Evolutionary conservation across 1,140 invertebrate genomes (phyloP).

Genomic region (Lamellibrachia luymesi): DNA sequence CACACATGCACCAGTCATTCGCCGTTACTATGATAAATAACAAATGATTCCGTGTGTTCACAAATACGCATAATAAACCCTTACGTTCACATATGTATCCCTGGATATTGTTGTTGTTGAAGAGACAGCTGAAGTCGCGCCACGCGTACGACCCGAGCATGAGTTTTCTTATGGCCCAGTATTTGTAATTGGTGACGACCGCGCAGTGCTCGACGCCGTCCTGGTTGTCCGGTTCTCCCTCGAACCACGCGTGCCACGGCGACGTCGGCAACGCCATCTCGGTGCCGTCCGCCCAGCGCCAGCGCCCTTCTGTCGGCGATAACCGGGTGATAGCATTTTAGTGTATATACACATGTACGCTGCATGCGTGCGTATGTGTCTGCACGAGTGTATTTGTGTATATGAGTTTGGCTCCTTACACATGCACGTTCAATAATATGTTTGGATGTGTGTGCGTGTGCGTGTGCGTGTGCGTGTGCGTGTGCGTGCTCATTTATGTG

Average conservation of each 20-base stretch:
- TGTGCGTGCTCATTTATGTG: too few relatives aligned
- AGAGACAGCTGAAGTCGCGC: conserved; percentile 2
- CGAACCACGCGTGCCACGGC: conserved; percentile 8
- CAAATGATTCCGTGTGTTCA: too few relatives aligned
- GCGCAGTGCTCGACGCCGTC: neutral
- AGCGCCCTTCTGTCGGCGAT: neutral
- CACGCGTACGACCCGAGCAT: conserved; percentile 2
- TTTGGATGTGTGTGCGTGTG: too few relatives aligned
- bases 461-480: too few relatives aligned
- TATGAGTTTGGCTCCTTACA: too few relatives aligned
- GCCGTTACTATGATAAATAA: too few relatives aligned
- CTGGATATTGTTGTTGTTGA: conserved; percentile 15
- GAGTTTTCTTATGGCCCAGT: conserved; percentile 3
- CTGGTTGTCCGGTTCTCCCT: conserved; percentile 10
- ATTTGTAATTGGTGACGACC: conserved; percentile 9
- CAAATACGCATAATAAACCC: neutral
- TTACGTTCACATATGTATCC: conserved; percentile 18
- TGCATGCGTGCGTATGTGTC: too few relatives aligned
- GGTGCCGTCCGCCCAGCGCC: conserved; percentile 15
- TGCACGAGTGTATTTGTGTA: too few relatives aligned
- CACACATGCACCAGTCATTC: too few relatives aligned
- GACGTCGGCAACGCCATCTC: conserved; percentile 11
- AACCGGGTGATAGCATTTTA: neutral
- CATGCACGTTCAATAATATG: too few relatives aligned
- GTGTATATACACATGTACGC: neutral